Evolutionary conservation across 2,113 vertebrate genomes (phyloP).

Genomic region (Oxygymnocypris stewartii): DNA sequence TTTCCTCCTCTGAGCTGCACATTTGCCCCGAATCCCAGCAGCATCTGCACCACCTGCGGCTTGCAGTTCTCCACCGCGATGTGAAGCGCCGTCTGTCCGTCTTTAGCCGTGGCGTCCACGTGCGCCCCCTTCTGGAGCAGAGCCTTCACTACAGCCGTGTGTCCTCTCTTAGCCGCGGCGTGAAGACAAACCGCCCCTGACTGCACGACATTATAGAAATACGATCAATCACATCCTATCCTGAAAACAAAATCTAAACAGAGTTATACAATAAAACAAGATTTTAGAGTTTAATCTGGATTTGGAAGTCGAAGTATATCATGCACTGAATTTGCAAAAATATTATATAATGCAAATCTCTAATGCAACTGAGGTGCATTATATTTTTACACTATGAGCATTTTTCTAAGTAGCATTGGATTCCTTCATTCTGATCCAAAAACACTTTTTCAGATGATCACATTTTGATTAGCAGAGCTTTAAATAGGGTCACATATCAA

Average conservation of each 20-base stretch:
- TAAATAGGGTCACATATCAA: no score
- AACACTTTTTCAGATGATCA: no score
- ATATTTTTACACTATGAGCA: no score
- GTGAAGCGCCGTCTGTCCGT: constrained; percentile 65
- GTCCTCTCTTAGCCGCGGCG: constrained; percentile 63
- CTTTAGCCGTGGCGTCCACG: constrained; percentile 63
- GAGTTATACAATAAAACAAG: not conserved
- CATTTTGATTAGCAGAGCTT: no score
- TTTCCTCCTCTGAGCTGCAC: constrained; percentile 68
- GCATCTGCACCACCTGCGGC: constrained; percentile 65
- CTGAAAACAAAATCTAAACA: not conserved
- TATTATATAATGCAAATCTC: no score
- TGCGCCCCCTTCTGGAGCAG: constrained; percentile 67
- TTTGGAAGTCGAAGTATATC: not conserved
- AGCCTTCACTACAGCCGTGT: constrained; percentile 64
- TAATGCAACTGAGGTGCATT: no score
- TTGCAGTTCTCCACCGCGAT: constrained; percentile 65
- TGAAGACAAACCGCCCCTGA: constrained; percentile 68
- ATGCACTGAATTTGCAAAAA: no score
- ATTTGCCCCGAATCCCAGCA: constrained; percentile 67
- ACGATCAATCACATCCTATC: not conserved
- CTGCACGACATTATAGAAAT: constrained; percentile 37
- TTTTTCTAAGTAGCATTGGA: no score
- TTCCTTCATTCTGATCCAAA: no score
- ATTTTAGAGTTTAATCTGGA: not conserved